Evolutionary conservation across 2,113 vertebrate species (phyloP), one percentile per base, ranked within the genome.

Genomic region (Chaetops frenatus): DNA sequence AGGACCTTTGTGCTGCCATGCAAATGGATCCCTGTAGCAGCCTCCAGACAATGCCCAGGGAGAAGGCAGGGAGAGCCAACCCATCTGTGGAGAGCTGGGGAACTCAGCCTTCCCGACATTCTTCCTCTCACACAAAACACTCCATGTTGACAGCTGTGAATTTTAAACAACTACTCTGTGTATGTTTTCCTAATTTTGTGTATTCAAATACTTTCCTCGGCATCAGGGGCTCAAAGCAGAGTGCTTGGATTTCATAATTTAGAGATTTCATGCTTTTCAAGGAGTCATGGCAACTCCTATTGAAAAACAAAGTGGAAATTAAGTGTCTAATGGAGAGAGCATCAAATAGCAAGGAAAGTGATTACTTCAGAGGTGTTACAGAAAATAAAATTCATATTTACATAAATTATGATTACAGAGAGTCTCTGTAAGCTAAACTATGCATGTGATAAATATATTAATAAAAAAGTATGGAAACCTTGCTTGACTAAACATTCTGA

Each of bases 231-330:
- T 88, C 94, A 93, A 95, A 97, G 91, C 54, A 36, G 54, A 91
- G 86, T 92, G 89, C 96, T 97, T 62, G 25, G 83, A 74, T 98
- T 97, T 97, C 96, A 91, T 98, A 97, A 97, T 98, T 98, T 97
- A 97, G 97, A 97, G 97, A 98, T 98, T 98, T 98, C 97, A 97
- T 95, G 98, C 97, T 96, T 98, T 98, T 98, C 89, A 95, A 96
- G 90, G 98, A 98, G 97, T 96, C 97, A 81, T 87, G 97, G 97
- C 60, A 80, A 92, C 94, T 92, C 96, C 66, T 97, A 97, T 96
- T 71, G 85, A 94, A 96, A 96, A 98, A 97, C 98, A 98, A 98
- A 98, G 97, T 96, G 85, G 93, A 97, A 97, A 97, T 93, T 90
- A 94, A 95, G 88, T 19, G 96, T 81, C 96, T 87, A 80, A 83